A percentile compares a stretch with the other conserved stretches of the same genome.
These are phyloP conservation scores for Pomacea canaliculata DNA, from an alignment of 2,888 invertebrate genomes.

Conservation along the genomic window DNA sequence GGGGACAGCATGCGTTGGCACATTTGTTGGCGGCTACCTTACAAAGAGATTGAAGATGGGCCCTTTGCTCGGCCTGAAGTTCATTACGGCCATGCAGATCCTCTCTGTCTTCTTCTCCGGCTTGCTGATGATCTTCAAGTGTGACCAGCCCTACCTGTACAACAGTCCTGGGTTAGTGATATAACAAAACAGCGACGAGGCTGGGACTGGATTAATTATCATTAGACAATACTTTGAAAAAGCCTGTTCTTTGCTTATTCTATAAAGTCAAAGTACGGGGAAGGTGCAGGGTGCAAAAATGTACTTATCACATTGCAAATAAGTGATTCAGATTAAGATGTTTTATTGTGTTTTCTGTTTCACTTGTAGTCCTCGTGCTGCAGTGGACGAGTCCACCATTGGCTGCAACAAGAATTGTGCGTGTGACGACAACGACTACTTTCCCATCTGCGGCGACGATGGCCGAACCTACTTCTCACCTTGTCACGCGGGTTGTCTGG, in stretches of 20 bases:
- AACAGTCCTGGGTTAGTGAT: neutral
- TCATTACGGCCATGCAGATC: neutral
- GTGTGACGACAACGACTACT: neutral
- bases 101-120: neutral
- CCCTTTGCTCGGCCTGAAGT: slow-evolving; percentile 14
- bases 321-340: too few species aligned
- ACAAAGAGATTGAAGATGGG: slow-evolving; percentile 30
- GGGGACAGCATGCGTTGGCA: slow-evolving; percentile 15
- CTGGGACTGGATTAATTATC: too few species aligned
- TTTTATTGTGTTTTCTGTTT: too few species aligned
- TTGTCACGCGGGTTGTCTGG: neutral
- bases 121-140: neutral
- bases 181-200: too few species aligned
- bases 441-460: neutral
- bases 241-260: too few species aligned
- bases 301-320: too few species aligned
- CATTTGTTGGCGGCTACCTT: slow-evolving; percentile 31
- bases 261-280: too few species aligned
- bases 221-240: too few species aligned
- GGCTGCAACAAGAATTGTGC: slow-evolving; percentile 1
- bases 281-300: too few species aligned
- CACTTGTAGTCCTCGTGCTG: neutral
- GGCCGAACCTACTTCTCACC: neutral
- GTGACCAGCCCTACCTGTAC: slow-evolving; percentile 6
- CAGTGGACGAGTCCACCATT: neutral